Evolutionary conservation across 2,797 vertebrate genomes (phyloP).

Genomic region (Aplochiton taeniatus): DNA sequence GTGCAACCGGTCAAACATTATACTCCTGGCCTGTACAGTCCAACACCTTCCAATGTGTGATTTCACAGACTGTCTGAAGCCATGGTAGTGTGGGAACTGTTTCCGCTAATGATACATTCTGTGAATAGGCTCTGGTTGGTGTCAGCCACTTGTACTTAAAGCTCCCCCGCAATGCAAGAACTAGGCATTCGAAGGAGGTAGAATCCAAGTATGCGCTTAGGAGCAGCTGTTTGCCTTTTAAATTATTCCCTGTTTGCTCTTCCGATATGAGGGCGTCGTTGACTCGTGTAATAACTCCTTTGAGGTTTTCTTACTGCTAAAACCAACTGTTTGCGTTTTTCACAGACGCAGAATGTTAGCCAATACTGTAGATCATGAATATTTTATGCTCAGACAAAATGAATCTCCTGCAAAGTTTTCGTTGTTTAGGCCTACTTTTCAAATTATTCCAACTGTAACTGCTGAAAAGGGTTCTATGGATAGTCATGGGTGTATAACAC

Average conservation of each 20-base stretch:
- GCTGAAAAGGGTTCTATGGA: conserved; percentile 6
- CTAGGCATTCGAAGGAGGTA: conserved; percentile 25
- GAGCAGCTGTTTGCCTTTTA: conserved; percentile 53
- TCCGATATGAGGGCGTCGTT: conserved; percentile 54
- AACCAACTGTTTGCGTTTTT: conserved; percentile 57
- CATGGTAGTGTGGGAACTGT: conserved; percentile 1
- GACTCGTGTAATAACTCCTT: conserved; percentile 67
- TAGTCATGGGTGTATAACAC: too few relatives aligned
- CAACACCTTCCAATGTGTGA: conserved; percentile 12
- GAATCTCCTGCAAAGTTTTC: too few relatives aligned
- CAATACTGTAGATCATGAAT: conserved; percentile 30
- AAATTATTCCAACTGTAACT: conserved; percentile 48
- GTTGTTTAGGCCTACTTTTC: conserved; percentile 23
- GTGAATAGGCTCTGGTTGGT: conserved; percentile 14
- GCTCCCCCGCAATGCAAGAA: conserved; percentile 42
- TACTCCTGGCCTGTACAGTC: conserved; percentile 14
- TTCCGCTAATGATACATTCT: conserved; percentile 27
- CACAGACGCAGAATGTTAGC: conserved; percentile 50
- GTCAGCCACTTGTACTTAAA: conserved; percentile 18
- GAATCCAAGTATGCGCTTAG: conserved; percentile 40
- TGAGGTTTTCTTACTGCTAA: conserved; percentile 40
- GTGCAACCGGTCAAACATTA: conserved; percentile 1
- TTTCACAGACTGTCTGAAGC: conserved; percentile 13
- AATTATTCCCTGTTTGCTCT: conserved; percentile 55
- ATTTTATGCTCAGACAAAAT: not conserved